A percentile compares a stretch with the other conserved stretches of the same genome.
Conservation (phyloP, 1,140 invertebrate species). For the Eubasilissa regina region DNA sequence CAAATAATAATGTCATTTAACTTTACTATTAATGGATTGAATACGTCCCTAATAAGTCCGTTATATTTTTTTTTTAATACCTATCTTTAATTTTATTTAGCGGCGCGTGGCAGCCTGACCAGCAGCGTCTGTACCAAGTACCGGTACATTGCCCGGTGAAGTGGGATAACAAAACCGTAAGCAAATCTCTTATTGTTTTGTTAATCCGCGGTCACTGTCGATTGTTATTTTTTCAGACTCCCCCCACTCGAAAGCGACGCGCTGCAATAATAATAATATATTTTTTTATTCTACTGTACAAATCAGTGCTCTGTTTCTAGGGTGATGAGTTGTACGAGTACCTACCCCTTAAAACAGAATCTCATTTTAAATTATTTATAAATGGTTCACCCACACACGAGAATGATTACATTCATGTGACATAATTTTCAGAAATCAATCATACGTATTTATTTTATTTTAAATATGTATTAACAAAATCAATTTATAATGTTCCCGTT, state of each 20-base stretch:
- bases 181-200: constrained; percentile 7
- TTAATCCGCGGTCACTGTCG: constrained; percentile 17
- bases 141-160: not conserved
- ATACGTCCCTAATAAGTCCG: too few species aligned
- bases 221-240: constrained; percentile 6
- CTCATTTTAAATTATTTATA: too few species aligned
- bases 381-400: too few species aligned
- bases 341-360: not conserved
- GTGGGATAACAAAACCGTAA: constrained; percentile 11
- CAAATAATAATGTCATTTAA: too few species aligned
- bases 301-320: not conserved
- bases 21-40: too few species aligned
- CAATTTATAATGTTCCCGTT: too few species aligned
- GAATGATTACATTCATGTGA: too few species aligned
- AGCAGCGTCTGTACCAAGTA: not conserved
- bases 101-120: constrained; percentile 5
- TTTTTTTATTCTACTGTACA: not conserved
- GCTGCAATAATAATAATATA: constrained; percentile 16
- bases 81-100: constrained; percentile 1
- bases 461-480: too few species aligned
- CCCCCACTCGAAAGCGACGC: constrained; percentile 10
- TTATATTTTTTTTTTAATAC: not conserved
- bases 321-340: not conserved
- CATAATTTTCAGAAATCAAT: too few species aligned
- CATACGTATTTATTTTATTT: too few species aligned